Evolutionary conservation across 2,113 vertebrate species (phyloP).

Genomic region (Arvicanthis niloticus): DNA sequence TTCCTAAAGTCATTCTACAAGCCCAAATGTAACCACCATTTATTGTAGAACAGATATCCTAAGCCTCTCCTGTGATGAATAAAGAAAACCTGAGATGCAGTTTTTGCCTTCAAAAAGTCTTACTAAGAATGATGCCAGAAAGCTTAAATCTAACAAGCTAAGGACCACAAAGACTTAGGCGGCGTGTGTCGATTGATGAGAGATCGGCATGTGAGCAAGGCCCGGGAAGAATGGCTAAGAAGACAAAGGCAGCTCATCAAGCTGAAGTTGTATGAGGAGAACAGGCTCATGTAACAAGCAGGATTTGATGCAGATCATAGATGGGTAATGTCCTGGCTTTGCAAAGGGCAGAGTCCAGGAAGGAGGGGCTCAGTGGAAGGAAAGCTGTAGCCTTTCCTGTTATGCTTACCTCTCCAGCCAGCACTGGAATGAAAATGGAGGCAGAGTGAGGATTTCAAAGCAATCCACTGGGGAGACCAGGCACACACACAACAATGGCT

Average conservation of each 20-base stretch:
- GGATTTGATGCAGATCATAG: background rate
- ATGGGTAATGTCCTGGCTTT: background rate
- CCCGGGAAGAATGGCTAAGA: background rate
- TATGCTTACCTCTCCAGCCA: background rate
- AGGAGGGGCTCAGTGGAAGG: background rate
- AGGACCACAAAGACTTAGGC: background rate
- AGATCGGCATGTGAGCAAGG: background rate
- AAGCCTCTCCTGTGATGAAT: background rate
- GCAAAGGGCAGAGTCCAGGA: background rate
- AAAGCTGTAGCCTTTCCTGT: background rate
- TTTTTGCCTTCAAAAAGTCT: background rate
- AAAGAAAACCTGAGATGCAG: background rate
- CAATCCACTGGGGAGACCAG: background rate
- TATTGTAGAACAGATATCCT: background rate
- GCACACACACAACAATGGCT: background rate
- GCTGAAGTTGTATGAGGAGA: background rate
- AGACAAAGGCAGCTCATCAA: background rate
- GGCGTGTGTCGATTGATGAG: too few species aligned
- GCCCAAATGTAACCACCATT: slow-evolving; percentile 8
- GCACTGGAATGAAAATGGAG: background rate
- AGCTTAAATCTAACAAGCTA: background rate
- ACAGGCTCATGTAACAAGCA: background rate
- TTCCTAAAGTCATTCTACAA: background rate
- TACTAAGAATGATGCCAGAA: background rate
- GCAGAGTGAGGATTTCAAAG: background rate